Percentiles rank a stretch among this genome's conserved stretches.
Evolutionary conservation across 2,113 vertebrate species (phyloP).

Genomic region (Chiloscyllium plagiosum): DNA sequence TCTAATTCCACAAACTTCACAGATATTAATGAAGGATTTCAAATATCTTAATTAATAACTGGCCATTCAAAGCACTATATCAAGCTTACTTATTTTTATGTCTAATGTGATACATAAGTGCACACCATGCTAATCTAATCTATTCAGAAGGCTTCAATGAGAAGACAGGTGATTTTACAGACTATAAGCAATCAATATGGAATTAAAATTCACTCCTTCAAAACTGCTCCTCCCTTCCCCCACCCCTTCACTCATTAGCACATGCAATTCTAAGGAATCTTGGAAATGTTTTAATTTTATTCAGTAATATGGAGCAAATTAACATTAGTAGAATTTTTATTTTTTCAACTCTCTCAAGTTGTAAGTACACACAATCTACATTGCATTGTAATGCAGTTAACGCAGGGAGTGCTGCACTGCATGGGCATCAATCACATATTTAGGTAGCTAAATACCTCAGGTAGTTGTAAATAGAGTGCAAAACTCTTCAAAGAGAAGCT

Average conservation of each 20-base stretch:
- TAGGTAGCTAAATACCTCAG: background rate
- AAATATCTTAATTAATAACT: background rate
- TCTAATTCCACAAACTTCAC: background rate
- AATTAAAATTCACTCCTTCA: background rate
- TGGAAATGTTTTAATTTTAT: background rate
- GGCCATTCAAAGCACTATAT: background rate
- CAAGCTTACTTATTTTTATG: background rate
- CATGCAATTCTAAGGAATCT: background rate
- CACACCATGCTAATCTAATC: background rate
- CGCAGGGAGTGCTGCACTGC: background rate
- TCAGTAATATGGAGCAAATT: background rate
- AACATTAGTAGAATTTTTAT: background rate
- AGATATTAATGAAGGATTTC: background rate
- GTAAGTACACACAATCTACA: background rate
- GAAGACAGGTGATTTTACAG: background rate
- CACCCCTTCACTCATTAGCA: background rate
- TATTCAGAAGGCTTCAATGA: background rate
- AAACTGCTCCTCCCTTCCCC: background rate
- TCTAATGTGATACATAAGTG: background rate
- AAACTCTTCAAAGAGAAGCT: background rate
- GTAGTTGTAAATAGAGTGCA: background rate
- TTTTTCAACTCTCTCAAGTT: background rate
- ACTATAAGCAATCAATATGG: background rate
- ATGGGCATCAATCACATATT: background rate
- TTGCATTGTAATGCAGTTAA: background rate